Evolutionary conservation across 2,888 invertebrate genomes (phyloP), one percentile per base, ranked within the genome.

Genomic region (Euphydryas editha): DNA sequence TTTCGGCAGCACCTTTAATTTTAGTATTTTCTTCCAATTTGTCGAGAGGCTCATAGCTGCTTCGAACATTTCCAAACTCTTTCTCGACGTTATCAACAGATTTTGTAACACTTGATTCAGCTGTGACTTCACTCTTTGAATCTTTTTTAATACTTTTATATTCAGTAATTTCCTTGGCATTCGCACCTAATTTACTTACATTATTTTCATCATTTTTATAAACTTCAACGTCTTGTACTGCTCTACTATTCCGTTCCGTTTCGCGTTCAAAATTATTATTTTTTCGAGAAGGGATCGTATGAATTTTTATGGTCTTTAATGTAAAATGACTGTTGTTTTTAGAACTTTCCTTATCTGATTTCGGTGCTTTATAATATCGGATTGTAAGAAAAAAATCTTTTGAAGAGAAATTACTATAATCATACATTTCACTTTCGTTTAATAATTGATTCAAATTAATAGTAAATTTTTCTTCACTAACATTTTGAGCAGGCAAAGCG

Each of bases 371-470:
- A 37, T 46, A 61, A 18, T 44, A 46, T 11, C 39, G 51, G 17
- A 36, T 64, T 24, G 30, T 47, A 18, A 44, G 37, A 44, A 44
- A 44, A 4, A n/a, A 44, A 54, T 36, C 15, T 44, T 36, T 2
- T 2, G 30, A 20, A 36, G 42, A 18, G 18, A 30, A 17, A n/a
- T 51, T 17, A 21, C 47, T 44, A 13, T 39, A 5, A 57, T 57
- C 47, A 49, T 24, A 30, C 11, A 63, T 13, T 44, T 67, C 11
- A 54, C 36, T 68, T 58, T 11, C 24, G 7, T 21, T 42, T 17
- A 58, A 21, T 42, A 58, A 20, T 39, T 49, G 39, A 18, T 17
- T 57, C 56, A 57, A 18, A 30, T 20, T 21, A 42, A 24, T 15
- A 24, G 37, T 18, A 8, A 18, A 8, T 24, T 20, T 24, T 20